These are phyloP conservation scores for Platycheirus rosarum DNA, from an alignment of 2,888 invertebrate species.

Conservation along the genomic window DNA sequence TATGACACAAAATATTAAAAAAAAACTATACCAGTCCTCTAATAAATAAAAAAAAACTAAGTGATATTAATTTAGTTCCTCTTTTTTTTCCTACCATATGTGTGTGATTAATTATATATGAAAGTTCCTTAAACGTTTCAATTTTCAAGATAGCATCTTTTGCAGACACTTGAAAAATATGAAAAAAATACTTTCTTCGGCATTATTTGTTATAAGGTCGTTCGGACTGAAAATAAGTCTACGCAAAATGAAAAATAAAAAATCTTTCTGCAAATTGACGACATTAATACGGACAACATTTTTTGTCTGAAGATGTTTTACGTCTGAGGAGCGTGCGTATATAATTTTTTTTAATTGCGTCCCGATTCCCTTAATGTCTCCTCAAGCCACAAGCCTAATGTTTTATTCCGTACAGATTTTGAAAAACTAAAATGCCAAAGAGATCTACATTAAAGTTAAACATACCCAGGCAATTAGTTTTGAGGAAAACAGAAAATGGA, in stretches of 20 bases:
- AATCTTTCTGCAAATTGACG: constrained; percentile 18
- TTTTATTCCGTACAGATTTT: constrained; percentile 32
- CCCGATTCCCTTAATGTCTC: neutral
- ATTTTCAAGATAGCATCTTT: too few relatives aligned
- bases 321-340: neutral
- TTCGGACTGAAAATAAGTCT: too few relatives aligned
- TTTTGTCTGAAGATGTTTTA: neutral
- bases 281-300: neutral
- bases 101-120: too few relatives aligned
- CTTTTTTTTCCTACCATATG: too few relatives aligned
- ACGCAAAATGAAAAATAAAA: neutral
- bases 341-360: constrained; percentile 4
- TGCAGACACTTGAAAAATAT: too few relatives aligned
- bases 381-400: neutral
- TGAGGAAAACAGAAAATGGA: constrained; percentile 47
- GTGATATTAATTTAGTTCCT: too few relatives aligned
- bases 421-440: constrained; percentile 16
- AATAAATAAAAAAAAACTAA: too few relatives aligned
- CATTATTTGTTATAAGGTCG: too few relatives aligned
- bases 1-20: too few relatives aligned
- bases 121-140: too few relatives aligned
- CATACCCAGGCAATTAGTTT: constrained; percentile 8
- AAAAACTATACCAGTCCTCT: too few relatives aligned
- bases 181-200: too few relatives aligned
- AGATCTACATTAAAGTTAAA: constrained; percentile 29